A percentile compares a stretch with the other conserved stretches of the same genome.
Conservation (phyloP, 2,797 vertebrate genomes). For the Vipera ursinii region DNA sequence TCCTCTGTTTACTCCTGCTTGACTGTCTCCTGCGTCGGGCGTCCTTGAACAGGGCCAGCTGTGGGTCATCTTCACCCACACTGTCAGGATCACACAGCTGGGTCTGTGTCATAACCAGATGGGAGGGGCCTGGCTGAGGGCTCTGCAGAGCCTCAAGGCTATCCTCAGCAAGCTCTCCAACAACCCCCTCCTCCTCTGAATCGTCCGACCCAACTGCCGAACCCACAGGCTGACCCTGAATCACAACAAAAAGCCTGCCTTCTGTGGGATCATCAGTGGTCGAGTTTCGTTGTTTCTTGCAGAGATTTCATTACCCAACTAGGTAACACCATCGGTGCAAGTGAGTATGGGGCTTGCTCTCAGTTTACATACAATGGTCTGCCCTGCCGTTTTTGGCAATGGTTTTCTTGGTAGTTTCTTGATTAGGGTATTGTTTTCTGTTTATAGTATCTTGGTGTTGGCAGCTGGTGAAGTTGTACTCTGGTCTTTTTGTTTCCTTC, state of each 20-base stretch:
- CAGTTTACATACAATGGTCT: not conserved
- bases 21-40: too few species aligned
- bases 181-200: too few species aligned
- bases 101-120: too few species aligned
- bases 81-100: too few species aligned
- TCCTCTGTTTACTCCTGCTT: too few species aligned
- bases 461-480: not conserved
- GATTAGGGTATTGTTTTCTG: not conserved
- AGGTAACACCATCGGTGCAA: not conserved
- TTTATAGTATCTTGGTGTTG: not conserved
- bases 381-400: not conserved
- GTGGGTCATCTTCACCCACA: too few species aligned
- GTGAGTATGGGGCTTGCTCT: not conserved
- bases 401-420: not conserved
- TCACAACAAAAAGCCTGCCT: not conserved
- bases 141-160: too few species aligned
- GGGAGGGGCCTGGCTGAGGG: too few species aligned
- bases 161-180: too few species aligned
- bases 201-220: too few species aligned
- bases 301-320: not conserved
- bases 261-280: not conserved
- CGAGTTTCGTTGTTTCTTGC: not conserved
- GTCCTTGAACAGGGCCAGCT: too few species aligned
- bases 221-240: too few species aligned
- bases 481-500: not conserved